These are phyloP conservation scores for Ia io DNA, from an alignment of 2,113 vertebrate genomes.

Conservation along the genomic window DNA sequence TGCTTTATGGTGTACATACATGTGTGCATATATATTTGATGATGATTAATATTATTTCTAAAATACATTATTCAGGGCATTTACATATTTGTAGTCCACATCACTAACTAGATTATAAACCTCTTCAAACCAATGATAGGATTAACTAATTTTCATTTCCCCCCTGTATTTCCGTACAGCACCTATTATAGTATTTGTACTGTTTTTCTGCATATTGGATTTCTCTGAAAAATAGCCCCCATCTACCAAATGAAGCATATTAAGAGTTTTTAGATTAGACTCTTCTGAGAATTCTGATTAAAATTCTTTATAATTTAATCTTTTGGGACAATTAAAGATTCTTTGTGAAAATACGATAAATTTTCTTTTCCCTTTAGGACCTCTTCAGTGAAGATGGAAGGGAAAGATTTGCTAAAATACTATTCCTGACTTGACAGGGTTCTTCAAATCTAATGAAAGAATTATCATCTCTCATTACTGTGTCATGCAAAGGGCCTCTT, in stretches of 20 bases:
- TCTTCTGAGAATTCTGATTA: constrained; percentile 8
- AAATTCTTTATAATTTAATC: constrained; percentile 1
- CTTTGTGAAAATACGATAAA: neutral
- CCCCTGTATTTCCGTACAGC: neutral
- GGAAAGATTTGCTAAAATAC: neutral
- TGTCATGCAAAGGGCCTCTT: neutral
- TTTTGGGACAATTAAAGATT: neutral
- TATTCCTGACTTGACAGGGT: neutral
- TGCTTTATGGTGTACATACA: neutral
- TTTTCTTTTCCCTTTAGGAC: neutral
- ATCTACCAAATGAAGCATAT: neutral
- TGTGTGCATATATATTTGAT: neutral
- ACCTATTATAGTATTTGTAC: neutral
- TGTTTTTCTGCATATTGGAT: neutral
- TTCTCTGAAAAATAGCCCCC: neutral
- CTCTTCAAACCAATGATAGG: neutral
- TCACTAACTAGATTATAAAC: neutral
- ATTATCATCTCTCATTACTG: neutral
- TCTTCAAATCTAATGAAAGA: neutral
- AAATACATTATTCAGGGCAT: neutral
- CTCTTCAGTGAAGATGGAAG: neutral
- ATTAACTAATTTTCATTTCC: neutral
- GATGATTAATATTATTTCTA: neutral
- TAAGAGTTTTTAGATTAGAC: neutral
- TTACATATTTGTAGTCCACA: neutral